Evolutionary conservation across 1,140 invertebrate genomes (phyloP), one percentile per base, ranked within the genome.

Genomic region (Bombus confusus): DNA sequence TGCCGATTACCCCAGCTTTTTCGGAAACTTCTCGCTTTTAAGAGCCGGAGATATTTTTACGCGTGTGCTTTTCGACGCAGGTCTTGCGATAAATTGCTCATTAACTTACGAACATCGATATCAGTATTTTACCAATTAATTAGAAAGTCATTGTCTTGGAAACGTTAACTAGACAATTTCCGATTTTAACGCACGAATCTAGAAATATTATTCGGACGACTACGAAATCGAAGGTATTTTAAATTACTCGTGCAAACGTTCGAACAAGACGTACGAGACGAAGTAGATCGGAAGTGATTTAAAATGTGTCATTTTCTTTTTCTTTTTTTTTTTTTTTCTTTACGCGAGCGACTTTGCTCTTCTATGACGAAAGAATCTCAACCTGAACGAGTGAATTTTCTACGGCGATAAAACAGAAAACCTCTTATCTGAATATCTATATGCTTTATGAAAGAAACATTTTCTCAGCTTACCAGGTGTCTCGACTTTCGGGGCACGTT

Each of bases 401-500:
- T 15, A 15, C 4, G 1, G 13, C 5, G 5, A 2, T 15, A 31
- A 25, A 57, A 28, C 28, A 15, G 12, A n/a, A 39, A 25, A 34
- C 6, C 37, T 41, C 37, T 10, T 28, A 25, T 39, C 68, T 13
- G 13, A 25, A n/a, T 15, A n/a, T 28, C 39, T 18, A 12, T 25
- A 13, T 41, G 3, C 10, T 22, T 25, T 41, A n/a, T 13, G 39
- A n/a, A 72, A 75, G 8, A 41, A 62, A 15, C 13, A 62, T 37
- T 71, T 64, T 22, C 4, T 8, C 39, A 31, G 68, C 87, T 93
- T 75, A 95, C 94, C 94, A 85, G 93, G 92, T 87, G 91, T 94
- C 83, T 95, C 95, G 64, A 94, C 90, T 86, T 94, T 94, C 64
- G 93, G 90, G 43, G 93, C 91, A 34, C 93, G 92, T 73, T 95